A percentile compares a stretch with the other conserved stretches of the same genome.
Conservation (phyloP, 1,140 invertebrate genomes). For the Polypedilum pembai region DNA sequence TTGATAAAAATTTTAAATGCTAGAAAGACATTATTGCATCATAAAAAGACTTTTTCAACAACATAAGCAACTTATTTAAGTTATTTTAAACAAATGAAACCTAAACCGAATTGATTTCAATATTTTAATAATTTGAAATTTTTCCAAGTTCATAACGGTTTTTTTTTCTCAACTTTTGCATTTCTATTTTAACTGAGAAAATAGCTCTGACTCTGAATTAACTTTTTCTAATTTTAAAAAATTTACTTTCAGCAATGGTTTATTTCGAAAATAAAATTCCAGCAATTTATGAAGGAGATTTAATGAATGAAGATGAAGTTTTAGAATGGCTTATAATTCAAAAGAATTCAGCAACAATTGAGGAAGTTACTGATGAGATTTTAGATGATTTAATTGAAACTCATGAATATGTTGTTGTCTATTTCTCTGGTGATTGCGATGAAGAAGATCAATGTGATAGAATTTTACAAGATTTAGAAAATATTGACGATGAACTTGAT, state of each 20-base stretch:
- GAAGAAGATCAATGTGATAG: slow-evolving; percentile 78
- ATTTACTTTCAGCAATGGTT: slow-evolving; percentile 52
- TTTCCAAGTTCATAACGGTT: no score
- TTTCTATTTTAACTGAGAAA: no score
- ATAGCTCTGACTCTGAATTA: no score
- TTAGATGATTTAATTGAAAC: slow-evolving; percentile 77
- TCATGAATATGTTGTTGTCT: slow-evolving; percentile 89
- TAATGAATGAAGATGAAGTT: slow-evolving; percentile 87
- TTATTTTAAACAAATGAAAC: no score
- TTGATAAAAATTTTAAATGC: no score
- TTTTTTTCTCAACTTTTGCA: no score
- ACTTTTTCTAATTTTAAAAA: no score
- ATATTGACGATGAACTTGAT: slow-evolving; percentile 88
- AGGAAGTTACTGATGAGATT: slow-evolving; percentile 91
- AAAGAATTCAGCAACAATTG: slow-evolving; percentile 84
- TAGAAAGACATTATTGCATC: no score
- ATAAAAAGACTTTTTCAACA: no score
- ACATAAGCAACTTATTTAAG: no score
- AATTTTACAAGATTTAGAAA: slow-evolving; percentile 78
- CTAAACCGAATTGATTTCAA: no score
- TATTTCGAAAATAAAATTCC: slow-evolving; percentile 91
- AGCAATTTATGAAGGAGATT: slow-evolving; percentile 82
- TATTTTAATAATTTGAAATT: no score
- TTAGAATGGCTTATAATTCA: slow-evolving; percentile 84
- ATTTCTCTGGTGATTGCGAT: slow-evolving; percentile 84